phyloP scores from a whole-genome alignment of 2,888 invertebrate species.

The Leucophenga maculata region DNA sequence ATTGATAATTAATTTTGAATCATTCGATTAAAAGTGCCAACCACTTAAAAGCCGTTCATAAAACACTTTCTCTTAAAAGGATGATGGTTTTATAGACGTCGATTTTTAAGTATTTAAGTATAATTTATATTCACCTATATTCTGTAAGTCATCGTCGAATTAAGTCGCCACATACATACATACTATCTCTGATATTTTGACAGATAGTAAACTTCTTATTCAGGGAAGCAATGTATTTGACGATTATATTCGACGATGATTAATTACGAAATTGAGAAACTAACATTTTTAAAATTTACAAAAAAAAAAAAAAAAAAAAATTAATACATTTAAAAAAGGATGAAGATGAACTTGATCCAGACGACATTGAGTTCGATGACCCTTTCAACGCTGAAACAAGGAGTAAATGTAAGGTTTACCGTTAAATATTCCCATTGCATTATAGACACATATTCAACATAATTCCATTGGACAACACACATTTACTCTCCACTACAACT shows the following conservation, averaged over 20 bases:
- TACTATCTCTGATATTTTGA: too few species aligned
- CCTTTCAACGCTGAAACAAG: constrained; percentile 90
- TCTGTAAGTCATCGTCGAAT: background rate
- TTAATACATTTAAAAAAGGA: constrained; percentile 74
- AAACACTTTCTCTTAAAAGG: too few species aligned
- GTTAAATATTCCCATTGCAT: constrained; percentile 33
- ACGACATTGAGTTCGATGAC: constrained; percentile 89
- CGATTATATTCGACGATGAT: too few species aligned
- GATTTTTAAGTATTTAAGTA: too few species aligned
- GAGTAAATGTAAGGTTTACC: constrained; percentile 84
- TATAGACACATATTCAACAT: constrained; percentile 10
- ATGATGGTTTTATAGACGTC: too few species aligned
- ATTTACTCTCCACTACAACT: constrained; percentile 24
- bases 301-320: background rate
- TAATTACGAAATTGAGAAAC: background rate
- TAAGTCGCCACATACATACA: too few species aligned
- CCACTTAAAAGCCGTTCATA: too few species aligned
- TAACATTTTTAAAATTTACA: background rate
- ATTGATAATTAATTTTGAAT: too few species aligned
- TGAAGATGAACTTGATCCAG: constrained; percentile 90
- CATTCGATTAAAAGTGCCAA: too few species aligned
- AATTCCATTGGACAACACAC: background rate
- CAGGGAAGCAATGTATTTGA: too few species aligned
- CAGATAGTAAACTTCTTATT: too few species aligned
- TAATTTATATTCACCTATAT: background rate